Conservation (phyloP, 1,140 invertebrate species). For the Phocides pigmalion region DNA sequence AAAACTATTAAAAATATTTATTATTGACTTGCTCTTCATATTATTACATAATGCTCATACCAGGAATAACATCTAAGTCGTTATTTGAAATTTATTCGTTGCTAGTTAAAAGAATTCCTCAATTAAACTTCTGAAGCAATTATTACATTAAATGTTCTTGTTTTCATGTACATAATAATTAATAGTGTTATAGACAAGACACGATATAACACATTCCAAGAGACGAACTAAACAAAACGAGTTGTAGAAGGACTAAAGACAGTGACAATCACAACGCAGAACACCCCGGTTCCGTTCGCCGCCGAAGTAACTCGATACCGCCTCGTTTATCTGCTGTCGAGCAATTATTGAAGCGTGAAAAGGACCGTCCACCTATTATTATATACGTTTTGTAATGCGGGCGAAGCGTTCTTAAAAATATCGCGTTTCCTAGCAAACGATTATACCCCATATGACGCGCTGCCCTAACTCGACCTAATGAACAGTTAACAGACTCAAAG, state of each 20-base stretch:
- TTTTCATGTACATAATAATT: no score
- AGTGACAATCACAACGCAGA: constrained; percentile 52
- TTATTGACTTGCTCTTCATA: no score
- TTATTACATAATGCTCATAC: no score
- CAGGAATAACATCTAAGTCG: no score
- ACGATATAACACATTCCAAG: constrained; percentile 5
- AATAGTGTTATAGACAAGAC: neutral
- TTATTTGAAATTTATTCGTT: no score
- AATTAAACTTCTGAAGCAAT: no score
- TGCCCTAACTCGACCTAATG: constrained; percentile 27
- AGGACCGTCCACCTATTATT: constrained; percentile 81
- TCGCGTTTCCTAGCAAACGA: constrained; percentile 70
- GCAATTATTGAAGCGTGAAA: constrained; percentile 84
- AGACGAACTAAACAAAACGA: constrained; percentile 50
- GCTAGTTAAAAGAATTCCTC: no score
- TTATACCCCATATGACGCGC: constrained; percentile 42
- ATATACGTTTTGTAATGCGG: constrained; percentile 81
- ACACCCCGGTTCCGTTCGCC: constrained; percentile 60
- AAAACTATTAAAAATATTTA: no score
- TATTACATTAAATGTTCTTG: no score
- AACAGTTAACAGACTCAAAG: constrained; percentile 24
- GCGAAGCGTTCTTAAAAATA: constrained; percentile 79
- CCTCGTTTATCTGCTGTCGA: constrained; percentile 80
- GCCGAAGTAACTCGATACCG: constrained; percentile 63
- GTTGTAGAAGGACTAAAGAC: constrained; percentile 50